Evolutionary conservation across 2,113 vertebrate genomes (phyloP).

Genomic region (Lichenostomus cassidix): DNA sequence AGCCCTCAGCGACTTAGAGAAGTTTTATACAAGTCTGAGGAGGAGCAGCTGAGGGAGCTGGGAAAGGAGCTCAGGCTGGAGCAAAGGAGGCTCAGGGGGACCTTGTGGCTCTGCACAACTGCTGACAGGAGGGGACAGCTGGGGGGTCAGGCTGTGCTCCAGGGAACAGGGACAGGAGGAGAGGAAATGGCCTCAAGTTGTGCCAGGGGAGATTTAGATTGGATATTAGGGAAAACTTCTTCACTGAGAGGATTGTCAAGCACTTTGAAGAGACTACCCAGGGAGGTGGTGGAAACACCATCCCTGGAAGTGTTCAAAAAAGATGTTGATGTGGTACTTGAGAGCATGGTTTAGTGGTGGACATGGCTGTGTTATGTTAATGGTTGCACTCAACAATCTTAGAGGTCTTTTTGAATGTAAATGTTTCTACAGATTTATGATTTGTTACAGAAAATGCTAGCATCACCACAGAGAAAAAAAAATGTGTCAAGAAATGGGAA

Average conservation of each 20-base stretch:
- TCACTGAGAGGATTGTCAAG: not conserved
- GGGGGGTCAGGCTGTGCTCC: rapidly evolving
- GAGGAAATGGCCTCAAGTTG: not conserved
- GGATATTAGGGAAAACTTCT: not conserved
- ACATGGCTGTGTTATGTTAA: not conserved
- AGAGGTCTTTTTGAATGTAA: not conserved
- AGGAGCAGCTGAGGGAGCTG: not conserved
- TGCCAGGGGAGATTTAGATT: not conserved
- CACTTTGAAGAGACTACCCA: not conserved
- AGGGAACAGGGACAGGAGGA: not conserved
- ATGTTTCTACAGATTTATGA: not conserved
- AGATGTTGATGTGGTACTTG: not conserved
- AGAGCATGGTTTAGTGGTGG: not conserved
- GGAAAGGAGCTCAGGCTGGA: not conserved
- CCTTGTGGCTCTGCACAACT: not conserved
- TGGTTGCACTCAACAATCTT: too few species aligned
- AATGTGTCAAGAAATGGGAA: not conserved
- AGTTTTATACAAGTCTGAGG: not conserved
- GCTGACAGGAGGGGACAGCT: not conserved
- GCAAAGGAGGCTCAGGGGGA: not conserved
- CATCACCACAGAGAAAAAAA: not conserved
- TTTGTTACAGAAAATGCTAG: not conserved
- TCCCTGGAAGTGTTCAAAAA: not conserved
- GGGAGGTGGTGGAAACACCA: not conserved
- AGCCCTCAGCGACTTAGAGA: not conserved